Percentiles rank a stretch among this genome's conserved stretches.
These are phyloP conservation scores for Lutraria lutraria DNA, from an alignment of 2,888 invertebrate species.

Conservation along the genomic window DNA sequence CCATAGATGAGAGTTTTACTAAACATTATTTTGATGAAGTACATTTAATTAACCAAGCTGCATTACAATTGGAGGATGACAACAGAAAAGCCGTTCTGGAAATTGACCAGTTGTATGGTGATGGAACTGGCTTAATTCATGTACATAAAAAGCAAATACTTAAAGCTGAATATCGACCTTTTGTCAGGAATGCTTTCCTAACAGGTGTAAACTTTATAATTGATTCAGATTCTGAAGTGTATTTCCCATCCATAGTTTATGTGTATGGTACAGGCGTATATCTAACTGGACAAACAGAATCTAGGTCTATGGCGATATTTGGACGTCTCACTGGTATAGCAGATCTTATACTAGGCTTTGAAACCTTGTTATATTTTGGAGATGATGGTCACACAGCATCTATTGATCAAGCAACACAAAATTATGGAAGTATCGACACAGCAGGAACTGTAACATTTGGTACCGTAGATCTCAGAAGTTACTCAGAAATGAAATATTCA, in stretches of 20 bases:
- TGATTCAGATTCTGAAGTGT: constrained; percentile 72
- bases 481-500: constrained; percentile 70
- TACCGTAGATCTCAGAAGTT: constrained; percentile 74
- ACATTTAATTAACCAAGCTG: constrained; percentile 74
- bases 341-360: constrained; percentile 74
- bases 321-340: constrained; percentile 76
- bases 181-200: constrained; percentile 72
- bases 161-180: constrained; percentile 73
- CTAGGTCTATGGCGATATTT: constrained; percentile 70
- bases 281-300: constrained; percentile 64
- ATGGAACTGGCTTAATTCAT: constrained; percentile 76
- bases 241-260: constrained; percentile 74
- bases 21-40: constrained; percentile 77
- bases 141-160: constrained; percentile 72
- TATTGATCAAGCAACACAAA: constrained; percentile 45
- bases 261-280: constrained; percentile 76
- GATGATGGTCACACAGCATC: constrained; percentile 74
- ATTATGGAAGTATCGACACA: constrained; percentile 66
- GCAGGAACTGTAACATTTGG: constrained; percentile 72
- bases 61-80: constrained; percentile 71
- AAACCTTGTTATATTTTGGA: constrained; percentile 71
- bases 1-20: constrained; percentile 70
- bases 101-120: constrained; percentile 71
- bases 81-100: constrained; percentile 62
- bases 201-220: constrained; percentile 77